Evolutionary conservation across 2,797 vertebrate species (phyloP).

Genomic region (Malacoctenus gilli): DNA sequence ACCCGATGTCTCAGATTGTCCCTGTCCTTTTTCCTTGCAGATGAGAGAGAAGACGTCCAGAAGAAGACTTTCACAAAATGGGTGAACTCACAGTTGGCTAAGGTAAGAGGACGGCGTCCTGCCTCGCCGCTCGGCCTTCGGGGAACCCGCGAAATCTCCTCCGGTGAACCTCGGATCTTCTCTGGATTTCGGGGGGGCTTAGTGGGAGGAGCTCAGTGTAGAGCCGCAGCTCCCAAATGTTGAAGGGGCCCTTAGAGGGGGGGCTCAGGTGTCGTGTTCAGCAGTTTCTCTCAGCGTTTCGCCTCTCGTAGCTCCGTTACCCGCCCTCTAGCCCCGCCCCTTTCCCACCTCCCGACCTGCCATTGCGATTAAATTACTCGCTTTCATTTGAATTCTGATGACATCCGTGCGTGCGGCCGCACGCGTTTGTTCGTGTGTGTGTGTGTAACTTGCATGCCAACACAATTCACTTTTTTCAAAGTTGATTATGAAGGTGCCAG

Average conservation of each 20-base stretch:
- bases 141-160: too few relatives aligned
- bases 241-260: too few relatives aligned
- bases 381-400: conserved; percentile 42
- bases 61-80: conserved; percentile 99
- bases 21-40: conserved; percentile 72
- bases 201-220: too few relatives aligned
- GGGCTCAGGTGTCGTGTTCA: too few relatives aligned
- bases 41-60: conserved; percentile 99
- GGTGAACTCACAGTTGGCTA: conserved; percentile 96
- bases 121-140: too few relatives aligned
- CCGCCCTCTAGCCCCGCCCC: conserved; percentile 1
- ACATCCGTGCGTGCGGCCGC: conserved; percentile 3
- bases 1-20: not conserved
- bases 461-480: conserved; percentile 59
- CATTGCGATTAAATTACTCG: too few relatives aligned
- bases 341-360: not conserved
- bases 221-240: too few relatives aligned
- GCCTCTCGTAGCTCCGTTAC: not conserved
- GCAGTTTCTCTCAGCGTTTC: too few relatives aligned
- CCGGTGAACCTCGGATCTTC: too few relatives aligned
- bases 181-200: too few relatives aligned
- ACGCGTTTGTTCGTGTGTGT: conserved; percentile 15
- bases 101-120: conserved; percentile 84
- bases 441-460: conserved; percentile 7
- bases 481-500: conserved; percentile 62